phyloP scores from a whole-genome alignment of 1,140 invertebrate genomes.

The Planococcus citri region DNA sequence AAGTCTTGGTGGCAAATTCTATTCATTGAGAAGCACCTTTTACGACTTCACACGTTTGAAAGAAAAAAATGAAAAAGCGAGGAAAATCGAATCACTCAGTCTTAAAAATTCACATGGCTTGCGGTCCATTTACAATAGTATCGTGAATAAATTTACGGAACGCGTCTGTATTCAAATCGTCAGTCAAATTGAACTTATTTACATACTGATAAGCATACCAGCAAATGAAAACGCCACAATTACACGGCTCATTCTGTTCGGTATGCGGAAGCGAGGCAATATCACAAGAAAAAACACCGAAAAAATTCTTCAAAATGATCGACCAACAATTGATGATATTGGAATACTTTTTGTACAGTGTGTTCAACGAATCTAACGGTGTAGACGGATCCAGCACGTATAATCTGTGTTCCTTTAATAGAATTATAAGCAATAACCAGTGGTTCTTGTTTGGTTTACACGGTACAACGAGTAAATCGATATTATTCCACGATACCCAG shows the following conservation, averaged over 20 bases:
- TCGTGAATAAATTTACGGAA: slow-evolving; percentile 2
- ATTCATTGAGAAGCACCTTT: too few species aligned
- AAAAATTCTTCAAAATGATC: background rate
- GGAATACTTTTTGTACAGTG: background rate
- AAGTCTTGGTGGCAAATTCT: too few species aligned
- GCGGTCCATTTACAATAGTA: background rate
- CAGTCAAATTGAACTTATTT: background rate
- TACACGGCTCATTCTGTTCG: background rate
- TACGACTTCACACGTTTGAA: too few species aligned
- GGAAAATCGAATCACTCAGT: background rate
- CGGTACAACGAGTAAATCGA: background rate
- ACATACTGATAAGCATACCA: background rate
- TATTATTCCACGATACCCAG: background rate
- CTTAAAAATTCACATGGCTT: background rate
- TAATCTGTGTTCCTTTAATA: background rate
- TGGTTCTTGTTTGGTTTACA: background rate
- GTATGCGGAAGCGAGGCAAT: background rate
- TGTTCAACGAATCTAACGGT: background rate
- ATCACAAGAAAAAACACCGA: background rate
- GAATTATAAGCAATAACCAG: background rate
- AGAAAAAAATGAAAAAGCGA: background rate
- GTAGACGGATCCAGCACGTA: background rate
- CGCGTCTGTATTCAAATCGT: background rate
- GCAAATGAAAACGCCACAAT: background rate
- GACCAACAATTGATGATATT: background rate